Conservation (phyloP, 1,140 invertebrate species). For the Drosophila busckii region DNA sequence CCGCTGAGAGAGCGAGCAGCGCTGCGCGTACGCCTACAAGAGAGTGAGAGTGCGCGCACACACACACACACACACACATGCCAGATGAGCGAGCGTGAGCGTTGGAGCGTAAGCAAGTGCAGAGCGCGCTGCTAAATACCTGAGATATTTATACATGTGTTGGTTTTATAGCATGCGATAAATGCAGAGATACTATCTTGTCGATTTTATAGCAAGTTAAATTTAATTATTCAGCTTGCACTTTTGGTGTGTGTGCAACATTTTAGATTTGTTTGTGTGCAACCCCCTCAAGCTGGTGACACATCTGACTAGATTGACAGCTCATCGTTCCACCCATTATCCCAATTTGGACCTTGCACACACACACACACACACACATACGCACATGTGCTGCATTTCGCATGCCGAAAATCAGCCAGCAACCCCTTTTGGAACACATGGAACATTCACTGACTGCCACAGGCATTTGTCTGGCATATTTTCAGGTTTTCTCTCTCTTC, state of each 20-base stretch:
- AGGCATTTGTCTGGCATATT: conserved; percentile 50
- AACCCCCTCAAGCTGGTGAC: conserved; percentile 27
- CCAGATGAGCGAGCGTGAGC: conserved; percentile 1
- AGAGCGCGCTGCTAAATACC: background rate
- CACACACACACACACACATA: too few relatives aligned
- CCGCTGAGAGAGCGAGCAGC: too few relatives aligned
- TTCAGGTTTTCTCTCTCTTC: conserved; percentile 50
- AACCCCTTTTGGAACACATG: conserved; percentile 11
- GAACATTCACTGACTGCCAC: conserved; percentile 7
- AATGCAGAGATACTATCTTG: conserved; percentile 18
- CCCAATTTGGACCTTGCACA: too few relatives aligned
- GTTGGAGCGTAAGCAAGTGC: conserved; percentile 4
- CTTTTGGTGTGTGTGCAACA: too few relatives aligned
- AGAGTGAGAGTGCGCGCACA: too few relatives aligned
- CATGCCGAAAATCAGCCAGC: conserved; percentile 33
- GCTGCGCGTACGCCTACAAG: too few relatives aligned
- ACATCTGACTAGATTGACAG: conserved; percentile 25
- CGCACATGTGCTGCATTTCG: conserved; percentile 66
- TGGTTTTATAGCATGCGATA: conserved; percentile 45
- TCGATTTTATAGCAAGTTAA: background rate
- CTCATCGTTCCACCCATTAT: conserved; percentile 8
- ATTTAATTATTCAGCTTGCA: conserved; percentile 6
- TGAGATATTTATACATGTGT: conserved; percentile 2
- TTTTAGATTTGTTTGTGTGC: too few relatives aligned
- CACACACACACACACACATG: too few relatives aligned